phyloP scores from a whole-genome alignment of 2,797 vertebrate genomes.

The Epinephelus malabaricus region DNA sequence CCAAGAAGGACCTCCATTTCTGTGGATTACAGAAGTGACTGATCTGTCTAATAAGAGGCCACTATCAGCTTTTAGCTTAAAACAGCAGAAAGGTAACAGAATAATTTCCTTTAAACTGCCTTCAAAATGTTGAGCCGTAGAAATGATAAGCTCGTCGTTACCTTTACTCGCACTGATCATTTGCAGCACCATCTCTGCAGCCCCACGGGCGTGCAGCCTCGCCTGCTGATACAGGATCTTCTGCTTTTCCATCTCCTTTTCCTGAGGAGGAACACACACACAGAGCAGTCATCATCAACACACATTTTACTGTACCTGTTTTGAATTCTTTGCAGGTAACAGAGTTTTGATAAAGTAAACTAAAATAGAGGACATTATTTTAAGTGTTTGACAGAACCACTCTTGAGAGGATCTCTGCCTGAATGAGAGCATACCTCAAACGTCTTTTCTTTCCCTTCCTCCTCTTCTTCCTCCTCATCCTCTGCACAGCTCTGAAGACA shows the following conservation, averaged over 20 bases:
- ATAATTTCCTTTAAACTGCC: not conserved
- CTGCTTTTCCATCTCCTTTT: slow-evolving; percentile 99
- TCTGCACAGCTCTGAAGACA: slow-evolving; percentile 87
- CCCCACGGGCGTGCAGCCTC: slow-evolving; percentile 95
- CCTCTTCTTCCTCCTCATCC: slow-evolving; percentile 91
- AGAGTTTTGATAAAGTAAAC: not conserved
- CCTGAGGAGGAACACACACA: slow-evolving; percentile 81
- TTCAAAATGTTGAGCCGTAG: not conserved
- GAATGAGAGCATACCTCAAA: slow-evolving; percentile 89
- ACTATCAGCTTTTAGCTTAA: not conserved
- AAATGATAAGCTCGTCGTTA: slow-evolving; percentile 58
- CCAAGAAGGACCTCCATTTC: not conserved
- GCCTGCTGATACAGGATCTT: slow-evolving; percentile 98
- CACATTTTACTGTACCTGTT: not conserved
- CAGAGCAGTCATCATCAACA: not conserved
- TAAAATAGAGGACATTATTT: not conserved
- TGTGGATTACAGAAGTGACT: not conserved
- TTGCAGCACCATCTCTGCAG: slow-evolving; percentile 98
- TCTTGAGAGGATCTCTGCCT: not conserved
- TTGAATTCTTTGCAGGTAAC: not conserved
- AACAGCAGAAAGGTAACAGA: not conserved
- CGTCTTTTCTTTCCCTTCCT: slow-evolving; percentile 96
- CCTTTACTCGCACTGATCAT: slow-evolving; percentile 99
- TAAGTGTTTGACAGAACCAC: not conserved
- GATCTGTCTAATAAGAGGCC: not conserved